These are phyloP conservation scores for Elachura formosa DNA, from an alignment of 2,113 vertebrate genomes.

Conservation along the genomic window DNA sequence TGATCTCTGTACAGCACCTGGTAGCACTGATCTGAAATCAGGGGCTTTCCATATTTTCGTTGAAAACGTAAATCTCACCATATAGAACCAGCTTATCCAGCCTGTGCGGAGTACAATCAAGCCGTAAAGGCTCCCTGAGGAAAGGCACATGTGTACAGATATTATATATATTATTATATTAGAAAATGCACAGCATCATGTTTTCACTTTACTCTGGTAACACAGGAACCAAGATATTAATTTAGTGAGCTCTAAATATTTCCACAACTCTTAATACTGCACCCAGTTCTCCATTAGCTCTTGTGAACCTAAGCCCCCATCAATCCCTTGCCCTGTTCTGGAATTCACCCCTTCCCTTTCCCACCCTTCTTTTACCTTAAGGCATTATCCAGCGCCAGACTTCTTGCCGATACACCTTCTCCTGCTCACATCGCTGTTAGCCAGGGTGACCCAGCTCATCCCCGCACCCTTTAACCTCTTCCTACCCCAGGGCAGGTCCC, in stretches of 20 bases:
- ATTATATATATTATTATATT: background rate
- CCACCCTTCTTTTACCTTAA: background rate
- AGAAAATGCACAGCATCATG: accelerated
- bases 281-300: accelerated
- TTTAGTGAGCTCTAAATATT: background rate
- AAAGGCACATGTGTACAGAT: background rate
- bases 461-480: background rate
- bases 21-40: background rate
- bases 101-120: background rate
- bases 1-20: background rate
- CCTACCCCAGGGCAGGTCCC: background rate
- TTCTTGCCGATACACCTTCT: background rate
- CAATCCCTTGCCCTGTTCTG: background rate
- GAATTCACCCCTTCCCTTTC: background rate
- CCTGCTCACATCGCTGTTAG: accelerated
- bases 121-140: background rate
- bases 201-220: background rate
- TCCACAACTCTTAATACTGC: background rate
- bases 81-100: background rate
- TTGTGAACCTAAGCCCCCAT: accelerated
- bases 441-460: accelerated
- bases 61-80: background rate
- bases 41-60: background rate
- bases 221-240: background rate
- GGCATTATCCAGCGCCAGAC: accelerated